A percentile compares a stretch with the other conserved stretches of the same genome.
Conservation (phyloP, 1,140 invertebrate genomes). For the Papilio xuthus region DNA sequence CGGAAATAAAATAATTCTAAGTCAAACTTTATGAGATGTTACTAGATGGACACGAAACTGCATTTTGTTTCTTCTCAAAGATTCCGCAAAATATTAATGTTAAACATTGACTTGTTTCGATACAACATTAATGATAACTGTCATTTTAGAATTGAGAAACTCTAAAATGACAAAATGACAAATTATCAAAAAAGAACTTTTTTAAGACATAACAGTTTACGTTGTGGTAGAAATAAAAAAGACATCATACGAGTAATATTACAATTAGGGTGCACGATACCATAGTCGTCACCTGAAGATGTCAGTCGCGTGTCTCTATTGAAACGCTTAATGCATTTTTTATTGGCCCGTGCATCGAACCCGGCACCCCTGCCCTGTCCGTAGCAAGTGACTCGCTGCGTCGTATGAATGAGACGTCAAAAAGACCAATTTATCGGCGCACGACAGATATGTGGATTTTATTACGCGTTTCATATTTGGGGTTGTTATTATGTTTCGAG, state of each 20-base stretch:
- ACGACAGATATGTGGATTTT: conserved; percentile 65
- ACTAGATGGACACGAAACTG: too few species aligned
- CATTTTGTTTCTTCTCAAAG: too few species aligned
- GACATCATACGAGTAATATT: neutral
- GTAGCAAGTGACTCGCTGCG: conserved; percentile 58
- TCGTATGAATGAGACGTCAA: conserved; percentile 71
- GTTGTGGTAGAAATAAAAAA: neutral
- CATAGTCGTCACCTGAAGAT: conserved; percentile 56
- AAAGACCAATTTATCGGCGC: conserved; percentile 72
- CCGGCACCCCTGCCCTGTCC: conserved; percentile 50
- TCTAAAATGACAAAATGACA: too few species aligned
- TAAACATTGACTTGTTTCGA: too few species aligned
- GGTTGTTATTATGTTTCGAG: conserved; percentile 57
- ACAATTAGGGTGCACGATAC: conserved; percentile 11
- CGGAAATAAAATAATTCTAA: neutral
- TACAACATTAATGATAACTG: too few species aligned
- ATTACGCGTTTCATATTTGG: conserved; percentile 71
- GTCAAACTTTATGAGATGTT: too few species aligned
- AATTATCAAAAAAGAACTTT: too few species aligned
- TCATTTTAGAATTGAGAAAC: too few species aligned
- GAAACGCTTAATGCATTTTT: conserved; percentile 60
- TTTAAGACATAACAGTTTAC: neutral
- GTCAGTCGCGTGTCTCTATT: conserved; percentile 57
- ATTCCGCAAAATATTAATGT: too few species aligned
- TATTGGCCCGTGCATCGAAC: conserved; percentile 53